Evolutionary conservation across 2,797 vertebrate species (phyloP).

Genomic region (Cephalopachus bancanus): DNA sequence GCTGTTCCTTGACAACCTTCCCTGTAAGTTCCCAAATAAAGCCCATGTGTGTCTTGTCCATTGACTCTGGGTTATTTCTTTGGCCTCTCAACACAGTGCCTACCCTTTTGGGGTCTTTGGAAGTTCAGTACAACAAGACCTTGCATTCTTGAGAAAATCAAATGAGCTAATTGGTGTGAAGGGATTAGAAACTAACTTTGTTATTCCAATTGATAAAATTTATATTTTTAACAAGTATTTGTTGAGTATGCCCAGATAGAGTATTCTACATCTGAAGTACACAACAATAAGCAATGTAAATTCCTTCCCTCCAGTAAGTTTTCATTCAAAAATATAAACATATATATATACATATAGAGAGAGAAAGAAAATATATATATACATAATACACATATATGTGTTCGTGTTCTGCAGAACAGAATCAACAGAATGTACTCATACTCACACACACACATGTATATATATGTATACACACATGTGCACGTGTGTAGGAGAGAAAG

Average conservation of each 20-base stretch:
- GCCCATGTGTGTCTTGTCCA: too few species aligned
- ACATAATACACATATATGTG: background rate
- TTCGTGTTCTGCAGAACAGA: background rate
- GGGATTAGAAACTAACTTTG: background rate
- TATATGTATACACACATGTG: background rate
- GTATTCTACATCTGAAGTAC: background rate
- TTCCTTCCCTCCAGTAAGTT: background rate
- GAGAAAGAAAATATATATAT: background rate
- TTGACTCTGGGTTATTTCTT: too few species aligned
- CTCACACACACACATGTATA: background rate
- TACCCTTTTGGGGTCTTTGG: too few species aligned
- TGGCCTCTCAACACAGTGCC: too few species aligned
- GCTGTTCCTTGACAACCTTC: too few species aligned
- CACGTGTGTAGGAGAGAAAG: background rate
- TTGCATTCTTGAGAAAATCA: conserved; percentile 17
- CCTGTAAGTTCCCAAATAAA: too few species aligned
- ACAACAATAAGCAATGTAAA: background rate
- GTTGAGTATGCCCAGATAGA: background rate
- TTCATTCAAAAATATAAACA: background rate
- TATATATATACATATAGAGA: background rate
- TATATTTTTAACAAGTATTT: background rate
- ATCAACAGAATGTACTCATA: background rate
- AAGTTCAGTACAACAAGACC: background rate
- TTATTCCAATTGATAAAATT: background rate
- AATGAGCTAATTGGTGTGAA: background rate